Evolutionary conservation across 1,140 invertebrate species (phyloP), one percentile per base, ranked within the genome.

Genomic region (Drosophila insularis): DNA sequence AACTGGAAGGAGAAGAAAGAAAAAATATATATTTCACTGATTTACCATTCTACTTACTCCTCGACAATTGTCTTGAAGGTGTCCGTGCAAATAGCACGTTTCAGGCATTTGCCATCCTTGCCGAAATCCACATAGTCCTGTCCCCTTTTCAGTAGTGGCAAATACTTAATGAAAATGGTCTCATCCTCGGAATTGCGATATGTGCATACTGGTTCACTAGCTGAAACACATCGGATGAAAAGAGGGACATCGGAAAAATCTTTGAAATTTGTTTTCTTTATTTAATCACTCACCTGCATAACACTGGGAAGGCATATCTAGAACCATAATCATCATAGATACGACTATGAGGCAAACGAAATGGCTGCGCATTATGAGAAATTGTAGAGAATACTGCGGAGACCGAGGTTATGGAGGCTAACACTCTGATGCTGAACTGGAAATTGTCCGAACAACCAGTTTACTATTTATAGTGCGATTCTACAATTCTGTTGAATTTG

Each of bases 91-190:
- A 78, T 74, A 40, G 87, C 90, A 13, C 74, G 73, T 68, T 89
- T 91, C 2, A 90, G 61, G 63, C 90, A 91, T 58, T 76, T 90
- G 40, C 90, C 90, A 40, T 91, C 80, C 17, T 75, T 63, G 19
- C 79, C 87, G 55, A 91, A 91, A 54, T 91, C 90, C 14, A 91
- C 90, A 71, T 91, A 91, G 23, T 91, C 90, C 71, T 91, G 60
- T 2, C 90, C 90, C 7, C 74, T 74, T 35, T 67, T 80, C 23
- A 89, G 39, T 7, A 80, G 60, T 13, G 90, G 78, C 71, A 91
- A 61, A 68, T 91, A 91, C 62, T 86, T 89, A 3, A 91, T 71
- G 21, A 91, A 90, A 10, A 91, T 74, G 27, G 76, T 90, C 70
- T 91, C 90, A 53, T 77, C 90, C 63, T 90, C 71, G 0, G 73